phyloP scores from a whole-genome alignment of 2,113 vertebrate genomes.

The Laticauda colubrina region DNA sequence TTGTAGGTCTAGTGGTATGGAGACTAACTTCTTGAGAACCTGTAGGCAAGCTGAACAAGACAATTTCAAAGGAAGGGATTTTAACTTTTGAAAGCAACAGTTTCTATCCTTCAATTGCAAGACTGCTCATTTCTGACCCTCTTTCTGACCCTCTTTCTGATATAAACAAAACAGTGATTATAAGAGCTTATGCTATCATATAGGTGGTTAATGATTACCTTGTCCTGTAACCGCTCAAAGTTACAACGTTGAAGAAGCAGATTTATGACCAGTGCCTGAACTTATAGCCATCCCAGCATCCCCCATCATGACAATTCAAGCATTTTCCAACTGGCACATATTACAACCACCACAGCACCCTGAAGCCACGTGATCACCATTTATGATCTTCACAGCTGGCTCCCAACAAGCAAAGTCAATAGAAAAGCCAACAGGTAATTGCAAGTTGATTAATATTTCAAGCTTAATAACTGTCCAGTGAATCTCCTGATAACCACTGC shows the following conservation, averaged over 20 bases:
- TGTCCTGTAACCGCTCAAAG: neutral
- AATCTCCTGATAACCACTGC: neutral
- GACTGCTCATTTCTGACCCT: neutral
- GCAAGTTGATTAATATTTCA: neutral
- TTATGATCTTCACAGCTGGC: neutral
- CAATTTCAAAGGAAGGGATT: neutral
- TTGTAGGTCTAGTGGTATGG: neutral
- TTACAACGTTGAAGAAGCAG: neutral
- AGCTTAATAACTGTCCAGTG: neutral
- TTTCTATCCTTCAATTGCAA: neutral
- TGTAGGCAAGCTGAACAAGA: neutral
- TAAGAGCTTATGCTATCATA: neutral
- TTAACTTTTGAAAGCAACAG: neutral
- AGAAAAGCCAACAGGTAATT: neutral
- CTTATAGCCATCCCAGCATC: neutral
- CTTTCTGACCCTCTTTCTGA: neutral
- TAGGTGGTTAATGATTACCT: neutral
- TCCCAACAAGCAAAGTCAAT: neutral
- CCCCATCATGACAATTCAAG: neutral
- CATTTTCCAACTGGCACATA: neutral
- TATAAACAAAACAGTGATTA: neutral
- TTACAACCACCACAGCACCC: too few species aligned
- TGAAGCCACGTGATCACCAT: neutral
- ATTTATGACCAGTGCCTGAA: neutral
- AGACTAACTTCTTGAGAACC: neutral